Percentiles rank a stretch among this genome's conserved stretches.
These are phyloP conservation scores for Pseudanteris insignis DNA, from an alignment of 2,888 invertebrate species.

Conservation along the genomic window DNA sequence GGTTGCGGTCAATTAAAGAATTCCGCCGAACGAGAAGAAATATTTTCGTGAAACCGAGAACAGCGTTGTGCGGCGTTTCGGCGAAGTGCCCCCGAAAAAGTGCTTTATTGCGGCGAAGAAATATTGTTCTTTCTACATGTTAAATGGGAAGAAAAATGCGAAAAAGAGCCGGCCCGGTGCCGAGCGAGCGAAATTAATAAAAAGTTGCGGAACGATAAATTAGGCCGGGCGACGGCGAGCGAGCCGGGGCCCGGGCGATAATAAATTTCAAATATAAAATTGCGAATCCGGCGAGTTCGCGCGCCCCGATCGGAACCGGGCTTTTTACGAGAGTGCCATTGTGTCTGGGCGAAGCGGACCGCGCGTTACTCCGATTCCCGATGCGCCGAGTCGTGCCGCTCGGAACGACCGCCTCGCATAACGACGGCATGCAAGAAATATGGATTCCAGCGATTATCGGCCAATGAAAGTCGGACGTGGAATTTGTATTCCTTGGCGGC, in stretches of 20 bases:
- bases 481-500: constrained; percentile 46
- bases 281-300: constrained; percentile 54
- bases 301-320: constrained; percentile 43
- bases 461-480: constrained; percentile 44
- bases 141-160: constrained; percentile 45
- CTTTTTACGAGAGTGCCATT: constrained; percentile 56
- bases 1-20: constrained; percentile 36
- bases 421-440: constrained; percentile 49
- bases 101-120: constrained; percentile 44
- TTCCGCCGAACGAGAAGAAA: constrained; percentile 35
- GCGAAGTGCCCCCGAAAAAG: constrained; percentile 36
- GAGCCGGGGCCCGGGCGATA: constrained; percentile 54
- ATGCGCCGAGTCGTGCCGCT: constrained; percentile 38
- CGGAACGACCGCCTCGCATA: constrained; percentile 30
- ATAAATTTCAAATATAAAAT: constrained; percentile 66
- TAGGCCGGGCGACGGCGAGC: constrained; percentile 55
- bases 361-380: constrained; percentile 45
- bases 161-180: constrained; percentile 39
- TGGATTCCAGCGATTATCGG: constrained; percentile 49
- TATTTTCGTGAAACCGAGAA: constrained; percentile 39
- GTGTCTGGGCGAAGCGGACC: constrained; percentile 51
- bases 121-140: constrained; percentile 43
- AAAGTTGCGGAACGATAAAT: constrained; percentile 67
- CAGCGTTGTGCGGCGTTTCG: constrained; percentile 30
- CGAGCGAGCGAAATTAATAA: constrained; percentile 63